These are phyloP conservation scores for Actias luna DNA, from an alignment of 2,888 invertebrate genomes.

Conservation along the genomic window DNA sequence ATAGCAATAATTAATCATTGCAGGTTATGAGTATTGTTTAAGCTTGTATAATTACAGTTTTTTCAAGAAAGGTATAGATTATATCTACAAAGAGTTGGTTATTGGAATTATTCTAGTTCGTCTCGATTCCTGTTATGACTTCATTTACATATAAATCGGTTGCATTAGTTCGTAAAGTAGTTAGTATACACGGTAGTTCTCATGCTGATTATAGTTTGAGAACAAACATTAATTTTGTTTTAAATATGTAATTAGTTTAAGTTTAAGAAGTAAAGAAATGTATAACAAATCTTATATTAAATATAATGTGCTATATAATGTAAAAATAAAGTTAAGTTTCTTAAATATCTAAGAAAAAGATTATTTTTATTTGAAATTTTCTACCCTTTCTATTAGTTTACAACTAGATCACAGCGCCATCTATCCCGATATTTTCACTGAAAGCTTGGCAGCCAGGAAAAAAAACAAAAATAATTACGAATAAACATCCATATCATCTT, in stretches of 20 bases:
- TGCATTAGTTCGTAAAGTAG: not conserved
- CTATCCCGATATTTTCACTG: too few species aligned
- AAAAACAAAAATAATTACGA: too few species aligned
- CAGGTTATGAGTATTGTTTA: not conserved
- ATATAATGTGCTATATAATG: too few species aligned
- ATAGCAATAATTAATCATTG: not conserved
- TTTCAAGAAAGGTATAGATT: not conserved
- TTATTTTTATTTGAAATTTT: too few species aligned
- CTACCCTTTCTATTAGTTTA: too few species aligned
- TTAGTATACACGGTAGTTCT: not conserved
- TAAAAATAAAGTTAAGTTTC: too few species aligned
- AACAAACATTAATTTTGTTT: not conserved
- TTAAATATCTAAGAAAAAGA: not conserved
- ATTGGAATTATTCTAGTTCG: conserved; percentile 2
- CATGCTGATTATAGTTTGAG: not conserved
- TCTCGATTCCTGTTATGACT: conserved; percentile 1
- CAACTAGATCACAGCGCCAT: too few species aligned
- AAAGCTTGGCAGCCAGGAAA: too few species aligned
- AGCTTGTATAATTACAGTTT: not conserved
- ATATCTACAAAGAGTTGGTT: not conserved
- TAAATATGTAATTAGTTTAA: not conserved
- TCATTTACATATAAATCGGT: conserved; percentile 1
- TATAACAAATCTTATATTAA: too few species aligned
- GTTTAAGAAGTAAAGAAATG: too few species aligned
- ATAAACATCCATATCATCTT: too few species aligned